A percentile compares a stretch with the other conserved stretches of the same genome.
Evolutionary conservation across 2,888 invertebrate species (phyloP).

Genomic region (Polydrusus cervinus): DNA sequence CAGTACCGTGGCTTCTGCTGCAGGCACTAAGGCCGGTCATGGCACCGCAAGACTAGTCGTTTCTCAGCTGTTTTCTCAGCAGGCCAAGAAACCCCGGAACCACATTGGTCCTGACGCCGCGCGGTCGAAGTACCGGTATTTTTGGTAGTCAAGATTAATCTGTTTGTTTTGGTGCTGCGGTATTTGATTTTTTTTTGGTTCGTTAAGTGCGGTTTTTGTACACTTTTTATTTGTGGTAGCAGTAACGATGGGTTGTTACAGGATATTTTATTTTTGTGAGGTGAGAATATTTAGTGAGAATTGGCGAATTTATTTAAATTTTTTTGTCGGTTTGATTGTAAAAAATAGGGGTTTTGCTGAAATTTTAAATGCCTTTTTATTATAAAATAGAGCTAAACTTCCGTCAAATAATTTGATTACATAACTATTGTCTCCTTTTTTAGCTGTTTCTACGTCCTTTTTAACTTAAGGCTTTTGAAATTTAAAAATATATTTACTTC

Average conservation of each 20-base stretch:
- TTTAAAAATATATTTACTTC: no score
- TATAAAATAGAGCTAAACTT: no score
- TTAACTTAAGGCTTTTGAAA: no score
- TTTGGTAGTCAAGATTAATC: constrained; percentile 24
- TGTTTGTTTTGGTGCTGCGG: constrained; percentile 30
- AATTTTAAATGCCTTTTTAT: no score
- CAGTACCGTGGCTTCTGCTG: constrained; percentile 38
- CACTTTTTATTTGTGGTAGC: constrained; percentile 5
- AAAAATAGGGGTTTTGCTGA: no score
- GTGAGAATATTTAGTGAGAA: neutral
- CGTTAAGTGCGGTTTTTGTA: constrained; percentile 21
- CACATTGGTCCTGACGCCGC: constrained; percentile 35
- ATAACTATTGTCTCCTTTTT: no score
- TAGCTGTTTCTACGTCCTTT: no score
- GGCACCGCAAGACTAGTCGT: constrained; percentile 48
- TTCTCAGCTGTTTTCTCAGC: constrained; percentile 51
- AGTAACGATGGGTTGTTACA: neutral
- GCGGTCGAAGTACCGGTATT: constrained; percentile 53
- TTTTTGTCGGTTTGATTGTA: no score
- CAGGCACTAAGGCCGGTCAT: constrained; percentile 32
- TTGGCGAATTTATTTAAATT: no score
- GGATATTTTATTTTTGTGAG: neutral
- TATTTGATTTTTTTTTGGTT: constrained; percentile 30
- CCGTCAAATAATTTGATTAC: no score
- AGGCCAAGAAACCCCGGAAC: constrained; percentile 48